These are phyloP conservation scores for Pelvicachromis taeniatus DNA, from an alignment of 2,113 vertebrate species.

Conservation along the genomic window DNA sequence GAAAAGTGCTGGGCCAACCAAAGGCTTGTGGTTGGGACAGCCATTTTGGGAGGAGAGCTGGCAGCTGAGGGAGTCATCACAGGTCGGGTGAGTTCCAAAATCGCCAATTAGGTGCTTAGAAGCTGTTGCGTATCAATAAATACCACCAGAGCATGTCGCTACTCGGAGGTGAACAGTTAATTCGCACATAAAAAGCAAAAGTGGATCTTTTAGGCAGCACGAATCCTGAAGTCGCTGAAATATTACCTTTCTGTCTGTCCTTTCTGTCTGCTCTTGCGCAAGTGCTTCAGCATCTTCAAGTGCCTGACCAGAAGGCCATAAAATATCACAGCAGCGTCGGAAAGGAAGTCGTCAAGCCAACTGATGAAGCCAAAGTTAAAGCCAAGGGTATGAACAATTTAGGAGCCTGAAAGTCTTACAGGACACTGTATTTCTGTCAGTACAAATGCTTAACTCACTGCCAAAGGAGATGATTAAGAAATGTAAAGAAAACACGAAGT, in stretches of 20 bases:
- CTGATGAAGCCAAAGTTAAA: not conserved
- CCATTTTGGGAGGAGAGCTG: conserved; percentile 53
- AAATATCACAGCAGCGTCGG: conserved; percentile 23
- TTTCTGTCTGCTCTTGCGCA: not conserved
- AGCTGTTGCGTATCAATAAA: conserved; percentile 60
- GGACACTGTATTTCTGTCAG: conserved; percentile 44
- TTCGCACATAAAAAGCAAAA: conserved; percentile 14
- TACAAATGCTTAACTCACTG: not conserved
- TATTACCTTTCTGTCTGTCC: not conserved
- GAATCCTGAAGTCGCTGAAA: conserved; percentile 22
- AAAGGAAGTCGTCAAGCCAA: conserved; percentile 29
- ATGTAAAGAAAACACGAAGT: conserved; percentile 34
- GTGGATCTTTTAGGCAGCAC: conserved; percentile 5
- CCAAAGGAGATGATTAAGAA: conserved; percentile 40
- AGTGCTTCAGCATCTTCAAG: conserved; percentile 33
- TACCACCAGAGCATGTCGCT: conserved; percentile 49
- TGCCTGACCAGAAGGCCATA: conserved; percentile 33
- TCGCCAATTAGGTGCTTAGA: conserved; percentile 54
- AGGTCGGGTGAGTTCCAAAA: conserved; percentile 55
- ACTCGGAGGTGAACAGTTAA: conserved; percentile 28
- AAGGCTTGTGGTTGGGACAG: conserved; percentile 52
- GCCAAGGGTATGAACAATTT: not conserved
- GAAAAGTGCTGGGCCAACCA: conserved; percentile 49
- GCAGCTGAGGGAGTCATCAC: conserved; percentile 42
- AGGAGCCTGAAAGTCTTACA: conserved; percentile 25